Evolutionary conservation across 2,888 invertebrate genomes (phyloP), one percentile per base, ranked within the genome.

Genomic region (Leptopterna dolabrata): DNA sequence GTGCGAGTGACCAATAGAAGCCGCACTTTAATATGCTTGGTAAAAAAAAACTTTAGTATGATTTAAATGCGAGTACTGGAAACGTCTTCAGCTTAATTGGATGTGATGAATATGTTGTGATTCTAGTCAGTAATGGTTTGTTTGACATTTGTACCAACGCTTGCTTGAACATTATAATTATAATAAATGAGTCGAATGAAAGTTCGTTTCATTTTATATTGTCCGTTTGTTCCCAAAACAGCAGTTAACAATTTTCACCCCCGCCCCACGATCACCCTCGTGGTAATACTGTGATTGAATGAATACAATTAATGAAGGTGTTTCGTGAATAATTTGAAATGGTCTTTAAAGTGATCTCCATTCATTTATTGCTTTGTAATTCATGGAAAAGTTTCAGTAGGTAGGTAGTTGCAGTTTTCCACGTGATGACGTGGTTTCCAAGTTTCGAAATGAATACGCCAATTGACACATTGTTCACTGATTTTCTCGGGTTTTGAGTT

Each of bases 1-100:
- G 86, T 86, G 86, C 86, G 86, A 78, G 51, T 86, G 86, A 86
- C 86, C 86, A 86, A 86, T 73, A 86, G 51, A 51, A 86, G 86
- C 86, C 80, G 86, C 86, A 86, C 86, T 86, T 86, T 86, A 86
- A 86, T 76, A 85, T 41, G 83, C 83, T 83, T 81, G 51, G 55
- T 16, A 14, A 13, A 36, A 70, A 55, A 76, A 36, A 36, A 30
- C 19, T 43, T 36, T 76, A 30, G 29, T 47, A 51, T 36, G 63
- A 30, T 55, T 29, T 11, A 11, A 43, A 14, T 81, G 81, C 51
- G 14, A 29, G 14, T 51, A 43, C 30, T 55, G 78, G 27, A 78
- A 47, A 55, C 27, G 43, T 80, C 51, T 47, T 55, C 81, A 41
- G 81, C 81, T 55, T 81, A 81, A 81, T 55, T 81, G 83, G 63